phyloP scores from a whole-genome alignment of 2,888 invertebrate genomes.

The Andrena flavipes region DNA sequence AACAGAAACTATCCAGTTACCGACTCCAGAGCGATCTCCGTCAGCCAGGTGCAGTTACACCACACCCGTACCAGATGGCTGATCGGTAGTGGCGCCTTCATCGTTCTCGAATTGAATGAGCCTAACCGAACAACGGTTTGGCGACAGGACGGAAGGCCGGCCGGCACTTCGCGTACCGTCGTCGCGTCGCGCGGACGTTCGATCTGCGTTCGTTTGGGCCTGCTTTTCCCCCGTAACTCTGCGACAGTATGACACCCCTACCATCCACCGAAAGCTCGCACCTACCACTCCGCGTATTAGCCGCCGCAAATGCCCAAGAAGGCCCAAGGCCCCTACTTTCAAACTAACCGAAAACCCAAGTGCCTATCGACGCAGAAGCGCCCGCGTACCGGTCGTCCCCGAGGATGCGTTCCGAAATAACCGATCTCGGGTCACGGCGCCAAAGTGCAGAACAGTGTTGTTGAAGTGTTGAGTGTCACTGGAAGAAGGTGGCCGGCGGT shows the following conservation, averaged over 20 bases:
- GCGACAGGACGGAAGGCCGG: constrained; percentile 68
- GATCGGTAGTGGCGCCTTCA: constrained; percentile 49
- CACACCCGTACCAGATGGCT: constrained; percentile 33
- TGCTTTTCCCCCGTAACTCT: neutral
- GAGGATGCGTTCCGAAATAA: neutral
- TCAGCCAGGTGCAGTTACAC: neutral
- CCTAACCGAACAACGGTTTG: constrained; percentile 65
- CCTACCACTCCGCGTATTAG: neutral
- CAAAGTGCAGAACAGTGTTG: constrained; percentile 22
- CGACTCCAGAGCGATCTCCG: neutral
- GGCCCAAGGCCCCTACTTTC: neutral
- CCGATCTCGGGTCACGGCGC: neutral
- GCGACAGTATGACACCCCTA: constrained; percentile 9
- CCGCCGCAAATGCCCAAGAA: neutral
- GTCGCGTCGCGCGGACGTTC: constrained; percentile 77
- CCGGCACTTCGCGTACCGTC: constrained; percentile 82
- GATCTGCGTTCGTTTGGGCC: constrained; percentile 20
- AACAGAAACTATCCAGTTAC: neutral
- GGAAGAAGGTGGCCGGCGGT: too few species aligned
- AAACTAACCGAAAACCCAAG: neutral
- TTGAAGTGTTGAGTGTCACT: constrained; percentile 41
- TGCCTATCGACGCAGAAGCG: neutral
- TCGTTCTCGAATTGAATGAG: constrained; percentile 71
- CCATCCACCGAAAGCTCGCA: neutral
- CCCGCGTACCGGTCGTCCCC: neutral